Conservation (phyloP, 1,140 invertebrate species). For the Pectinophora gossypiella region DNA sequence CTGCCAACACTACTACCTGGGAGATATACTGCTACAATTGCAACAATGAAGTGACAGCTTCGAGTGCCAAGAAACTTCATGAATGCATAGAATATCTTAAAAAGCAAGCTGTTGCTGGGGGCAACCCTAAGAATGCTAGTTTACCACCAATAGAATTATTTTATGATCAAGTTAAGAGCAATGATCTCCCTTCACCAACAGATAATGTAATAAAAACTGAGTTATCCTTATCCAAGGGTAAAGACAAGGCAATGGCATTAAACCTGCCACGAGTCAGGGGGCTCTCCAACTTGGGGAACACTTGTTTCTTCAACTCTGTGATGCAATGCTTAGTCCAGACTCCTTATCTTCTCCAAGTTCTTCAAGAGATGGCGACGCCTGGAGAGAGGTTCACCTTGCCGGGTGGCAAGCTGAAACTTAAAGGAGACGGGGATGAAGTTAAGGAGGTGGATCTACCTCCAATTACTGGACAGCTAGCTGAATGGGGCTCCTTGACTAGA, state of each 20-base stretch:
- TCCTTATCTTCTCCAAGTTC: conserved; percentile 83
- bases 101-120: conserved; percentile 56
- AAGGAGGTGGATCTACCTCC: conserved; percentile 75
- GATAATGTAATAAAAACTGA: conserved; percentile 50
- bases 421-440: conserved; percentile 38
- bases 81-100: conserved; percentile 80
- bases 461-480: conserved; percentile 81
- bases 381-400: conserved; percentile 82
- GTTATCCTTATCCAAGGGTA: conserved; percentile 32
- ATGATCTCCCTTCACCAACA: conserved; percentile 41
- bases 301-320: conserved; percentile 97
- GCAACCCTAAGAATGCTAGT: conserved; percentile 29
- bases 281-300: conserved; percentile 93
- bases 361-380: conserved; percentile 82
- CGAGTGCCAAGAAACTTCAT: conserved; percentile 78
- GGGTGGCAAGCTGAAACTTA: conserved; percentile 79
- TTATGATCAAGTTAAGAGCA: conserved; percentile 32
- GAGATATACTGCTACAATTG: conserved; percentile 86
- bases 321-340: conserved; percentile 94
- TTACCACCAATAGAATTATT: conserved; percentile 52
- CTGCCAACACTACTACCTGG: conserved; percentile 83
- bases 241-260: conserved; percentile 48
- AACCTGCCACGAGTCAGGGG: conserved; percentile 79
- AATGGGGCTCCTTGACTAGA: conserved; percentile 83
- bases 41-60: conserved; percentile 76